phyloP scores from a whole-genome alignment of 2,113 vertebrate genomes.

The Limnothrissa miodon region DNA sequence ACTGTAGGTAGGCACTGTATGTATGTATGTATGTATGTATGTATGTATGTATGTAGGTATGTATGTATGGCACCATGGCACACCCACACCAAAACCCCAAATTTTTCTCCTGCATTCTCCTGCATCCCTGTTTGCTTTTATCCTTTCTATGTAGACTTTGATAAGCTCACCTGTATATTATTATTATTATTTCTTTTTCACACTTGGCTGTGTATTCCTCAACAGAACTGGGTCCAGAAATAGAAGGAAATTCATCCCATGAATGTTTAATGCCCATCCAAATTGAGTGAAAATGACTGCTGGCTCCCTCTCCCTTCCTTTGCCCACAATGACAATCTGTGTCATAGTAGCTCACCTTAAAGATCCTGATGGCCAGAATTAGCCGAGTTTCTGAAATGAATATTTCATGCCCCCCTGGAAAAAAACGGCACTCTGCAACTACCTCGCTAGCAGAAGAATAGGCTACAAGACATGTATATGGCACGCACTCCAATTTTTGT shows the following conservation, averaged over 20 bases:
- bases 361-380: constrained; percentile 47
- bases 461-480: not conserved
- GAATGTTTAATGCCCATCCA: constrained; percentile 52
- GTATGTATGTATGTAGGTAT: no score
- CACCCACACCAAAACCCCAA: not conserved
- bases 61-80: no score
- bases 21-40: no score
- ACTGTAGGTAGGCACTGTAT: no score
- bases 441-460: constrained; percentile 2
- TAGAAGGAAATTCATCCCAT: constrained; percentile 50
- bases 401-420: constrained; percentile 36
- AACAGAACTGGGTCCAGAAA: constrained; percentile 42
- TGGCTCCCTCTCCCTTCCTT: constrained; percentile 15
- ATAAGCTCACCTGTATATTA: constrained; percentile 32
- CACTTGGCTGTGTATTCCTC: constrained; percentile 38
- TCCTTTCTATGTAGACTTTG: not conserved
- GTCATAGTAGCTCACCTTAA: constrained; percentile 42
- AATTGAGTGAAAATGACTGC: constrained; percentile 45
- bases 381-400: constrained; percentile 45
- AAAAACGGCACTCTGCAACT: constrained; percentile 22
- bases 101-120: not conserved
- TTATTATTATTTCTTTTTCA: constrained; percentile 15
- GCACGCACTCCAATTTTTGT: not conserved
- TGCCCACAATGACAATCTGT: constrained; percentile 39
- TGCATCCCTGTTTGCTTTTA: not conserved